Evolutionary conservation across 1,140 invertebrate genomes (phyloP).

Genomic region (Drosophila arawakana): DNA sequence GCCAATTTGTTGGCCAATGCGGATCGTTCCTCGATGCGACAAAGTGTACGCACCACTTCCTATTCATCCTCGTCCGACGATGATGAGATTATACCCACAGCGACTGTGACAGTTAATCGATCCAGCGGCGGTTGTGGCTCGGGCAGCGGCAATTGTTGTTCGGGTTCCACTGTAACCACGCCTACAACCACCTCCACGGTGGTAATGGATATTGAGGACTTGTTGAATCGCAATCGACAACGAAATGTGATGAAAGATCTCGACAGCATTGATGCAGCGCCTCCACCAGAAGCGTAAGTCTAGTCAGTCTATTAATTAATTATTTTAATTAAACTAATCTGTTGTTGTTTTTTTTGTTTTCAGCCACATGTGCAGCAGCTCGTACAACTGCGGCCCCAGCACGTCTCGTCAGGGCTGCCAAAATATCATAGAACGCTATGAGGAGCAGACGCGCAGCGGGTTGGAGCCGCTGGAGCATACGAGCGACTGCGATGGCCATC

Average conservation of each 20-base stretch:
- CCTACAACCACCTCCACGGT: constrained; percentile 82
- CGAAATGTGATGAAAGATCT: constrained; percentile 50
- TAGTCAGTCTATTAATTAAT: too few species aligned
- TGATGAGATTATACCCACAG: constrained; percentile 84
- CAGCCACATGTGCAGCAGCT: constrained; percentile 84
- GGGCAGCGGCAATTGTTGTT: constrained; percentile 69
- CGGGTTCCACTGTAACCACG: constrained; percentile 53
- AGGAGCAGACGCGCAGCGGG: constrained; percentile 85
- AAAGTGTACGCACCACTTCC: constrained; percentile 67
- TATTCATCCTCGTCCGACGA: constrained; percentile 80
- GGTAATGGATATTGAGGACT: constrained; percentile 90
- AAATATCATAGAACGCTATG: constrained; percentile 85
- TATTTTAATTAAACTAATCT: neutral
- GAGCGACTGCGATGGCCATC: constrained; percentile 87
- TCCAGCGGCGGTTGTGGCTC: constrained; percentile 67
- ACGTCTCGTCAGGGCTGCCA: constrained; percentile 86
- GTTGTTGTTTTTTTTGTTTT: constrained; percentile 1
- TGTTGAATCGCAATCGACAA: constrained; percentile 84
- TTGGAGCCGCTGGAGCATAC: constrained; percentile 86
- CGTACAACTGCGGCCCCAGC: constrained; percentile 84
- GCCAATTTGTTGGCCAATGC: constrained; percentile 72
- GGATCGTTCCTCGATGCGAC: constrained; percentile 58
- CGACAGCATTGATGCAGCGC: constrained; percentile 61
- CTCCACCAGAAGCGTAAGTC: constrained; percentile 57
- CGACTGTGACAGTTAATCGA: constrained; percentile 39